A percentile compares a stretch with the other conserved stretches of the same genome.
Conservation (phyloP, 2,888 invertebrate genomes). For the Catocala fraxini region DNA sequence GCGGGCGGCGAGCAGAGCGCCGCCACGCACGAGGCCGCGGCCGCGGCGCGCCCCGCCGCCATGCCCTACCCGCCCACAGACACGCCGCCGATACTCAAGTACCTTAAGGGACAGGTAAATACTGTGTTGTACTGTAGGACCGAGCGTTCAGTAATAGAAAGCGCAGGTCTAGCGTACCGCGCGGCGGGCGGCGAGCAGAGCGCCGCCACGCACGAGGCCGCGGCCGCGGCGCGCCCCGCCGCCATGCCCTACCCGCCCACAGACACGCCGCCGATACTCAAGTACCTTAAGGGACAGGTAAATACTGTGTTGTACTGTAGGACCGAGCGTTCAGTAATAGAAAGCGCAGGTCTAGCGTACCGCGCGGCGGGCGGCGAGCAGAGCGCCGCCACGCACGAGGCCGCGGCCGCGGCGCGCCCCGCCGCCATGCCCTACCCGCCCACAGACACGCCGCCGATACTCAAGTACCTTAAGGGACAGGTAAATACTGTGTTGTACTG, state of each 20-base stretch:
- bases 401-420: slow-evolving; percentile 55
- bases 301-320: slow-evolving; percentile 47
- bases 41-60: slow-evolving; percentile 58
- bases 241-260: slow-evolving; percentile 75
- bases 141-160: slow-evolving; percentile 80
- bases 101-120: slow-evolving; percentile 74
- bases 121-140: slow-evolving; percentile 58
- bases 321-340: slow-evolving; percentile 80
- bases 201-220: slow-evolving; percentile 45
- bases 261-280: slow-evolving; percentile 77
- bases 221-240: slow-evolving; percentile 58
- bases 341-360: slow-evolving; percentile 78
- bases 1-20: slow-evolving; percentile 69
- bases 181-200: slow-evolving; percentile 74
- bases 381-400: slow-evolving; percentile 46
- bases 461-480: slow-evolving; percentile 81
- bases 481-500: slow-evolving; percentile 34
- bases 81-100: slow-evolving; percentile 78
- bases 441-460: slow-evolving; percentile 72
- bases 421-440: slow-evolving; percentile 76
- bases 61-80: slow-evolving; percentile 77
- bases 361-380: slow-evolving; percentile 76
- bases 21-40: slow-evolving; percentile 51
- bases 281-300: slow-evolving; percentile 79
- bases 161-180: slow-evolving; percentile 77